Evolutionary conservation across 2,113 vertebrate genomes (phyloP).

Genomic region (Tachycineta bicolor): DNA sequence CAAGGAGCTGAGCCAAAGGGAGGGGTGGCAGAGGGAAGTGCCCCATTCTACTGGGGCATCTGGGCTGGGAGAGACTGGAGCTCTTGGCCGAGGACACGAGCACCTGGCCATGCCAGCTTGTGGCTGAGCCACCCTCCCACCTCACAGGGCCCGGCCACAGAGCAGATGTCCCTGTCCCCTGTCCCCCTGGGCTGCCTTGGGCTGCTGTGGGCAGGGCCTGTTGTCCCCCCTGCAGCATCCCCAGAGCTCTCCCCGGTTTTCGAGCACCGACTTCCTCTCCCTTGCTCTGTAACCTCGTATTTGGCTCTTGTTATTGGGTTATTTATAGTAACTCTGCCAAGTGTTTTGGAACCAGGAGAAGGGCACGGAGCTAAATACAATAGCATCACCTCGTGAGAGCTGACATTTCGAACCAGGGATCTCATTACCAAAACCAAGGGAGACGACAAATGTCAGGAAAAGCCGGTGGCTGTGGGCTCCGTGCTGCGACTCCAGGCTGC

Average conservation of each 20-base stretch:
- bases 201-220: not conserved
- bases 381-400: slow-evolving; percentile 21
- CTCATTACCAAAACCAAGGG: slow-evolving; percentile 36
- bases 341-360: slow-evolving; percentile 39
- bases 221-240: not conserved
- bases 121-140: not conserved
- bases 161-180: not conserved
- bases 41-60: not conserved
- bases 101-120: accelerated
- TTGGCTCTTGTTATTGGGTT: slow-evolving; percentile 1
- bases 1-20: not conserved
- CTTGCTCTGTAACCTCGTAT: not conserved
- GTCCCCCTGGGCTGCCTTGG: not conserved
- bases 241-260: not conserved
- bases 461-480: not conserved
- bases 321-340: slow-evolving; percentile 53
- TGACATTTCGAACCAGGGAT: slow-evolving; percentile 59
- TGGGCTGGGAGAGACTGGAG: not conserved
- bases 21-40: not conserved
- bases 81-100: not conserved
- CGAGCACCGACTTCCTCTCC: not conserved
- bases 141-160: not conserved
- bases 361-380: slow-evolving; percentile 42
- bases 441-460: slow-evolving; percentile 41
- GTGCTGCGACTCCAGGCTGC: not conserved